A percentile compares a stretch with the other conserved stretches of the same genome.
phyloP scores from a whole-genome alignment of 2,113 vertebrate species.

The Sorex fumeus region DNA sequence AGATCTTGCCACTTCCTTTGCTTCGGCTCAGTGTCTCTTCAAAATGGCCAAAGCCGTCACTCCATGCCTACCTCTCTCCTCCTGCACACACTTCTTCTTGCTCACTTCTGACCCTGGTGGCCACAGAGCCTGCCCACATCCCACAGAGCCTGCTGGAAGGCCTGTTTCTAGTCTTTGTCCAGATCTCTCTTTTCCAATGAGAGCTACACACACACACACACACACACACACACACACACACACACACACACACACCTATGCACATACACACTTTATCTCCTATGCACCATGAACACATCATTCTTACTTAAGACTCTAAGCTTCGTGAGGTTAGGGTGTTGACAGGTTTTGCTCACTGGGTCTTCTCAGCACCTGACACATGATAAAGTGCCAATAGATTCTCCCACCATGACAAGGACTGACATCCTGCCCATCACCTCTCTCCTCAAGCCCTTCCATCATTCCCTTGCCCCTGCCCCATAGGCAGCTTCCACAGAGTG shows the following conservation, averaged over 20 bases:
- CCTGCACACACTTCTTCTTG: background rate
- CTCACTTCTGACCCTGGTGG: background rate
- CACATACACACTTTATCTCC: background rate
- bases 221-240: background rate
- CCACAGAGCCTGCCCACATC: background rate
- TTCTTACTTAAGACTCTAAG: background rate
- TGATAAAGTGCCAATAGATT: no score
- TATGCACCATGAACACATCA: background rate
- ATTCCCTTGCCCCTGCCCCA: fast-evolving
- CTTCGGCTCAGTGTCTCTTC: background rate
- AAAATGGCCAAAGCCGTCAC: no score
- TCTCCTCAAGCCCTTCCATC: background rate
- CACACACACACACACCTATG: background rate
- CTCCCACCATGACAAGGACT: no score
- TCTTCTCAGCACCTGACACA: background rate
- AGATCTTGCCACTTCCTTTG: background rate
- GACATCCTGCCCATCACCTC: fast-evolving
- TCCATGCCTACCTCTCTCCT: background rate
- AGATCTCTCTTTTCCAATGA: background rate
- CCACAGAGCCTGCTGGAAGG: background rate
- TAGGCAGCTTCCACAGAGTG: background rate
- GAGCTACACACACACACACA: background rate
- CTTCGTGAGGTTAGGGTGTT: background rate
- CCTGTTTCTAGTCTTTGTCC: background rate
- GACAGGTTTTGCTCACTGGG: background rate